These are phyloP conservation scores for Drosophila asahinai DNA, from an alignment of 1,140 invertebrate genomes.

Conservation along the genomic window DNA sequence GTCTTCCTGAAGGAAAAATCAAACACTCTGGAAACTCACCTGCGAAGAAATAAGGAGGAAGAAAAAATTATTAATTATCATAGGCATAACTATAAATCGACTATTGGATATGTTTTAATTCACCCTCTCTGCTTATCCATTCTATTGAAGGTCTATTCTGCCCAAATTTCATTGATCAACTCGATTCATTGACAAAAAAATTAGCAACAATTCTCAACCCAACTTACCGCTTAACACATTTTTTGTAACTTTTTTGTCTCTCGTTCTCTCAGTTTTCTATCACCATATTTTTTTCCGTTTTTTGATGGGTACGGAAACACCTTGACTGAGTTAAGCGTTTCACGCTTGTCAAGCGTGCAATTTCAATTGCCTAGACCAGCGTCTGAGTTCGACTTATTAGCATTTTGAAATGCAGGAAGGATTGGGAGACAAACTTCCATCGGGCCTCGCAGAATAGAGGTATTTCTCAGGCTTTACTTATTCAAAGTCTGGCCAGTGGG, in stretches of 20 bases:
- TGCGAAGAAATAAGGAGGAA: conserved; percentile 51
- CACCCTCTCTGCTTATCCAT: not conserved
- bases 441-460: not conserved
- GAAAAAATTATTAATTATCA: conserved; percentile 35
- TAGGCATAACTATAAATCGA: not conserved
- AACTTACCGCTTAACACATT: conserved; percentile 45
- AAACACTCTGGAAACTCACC: conserved; percentile 44
- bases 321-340: conserved; percentile 49
- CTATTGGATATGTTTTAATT: not conserved
- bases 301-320: conserved; percentile 45
- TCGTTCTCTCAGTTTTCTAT: conserved; percentile 10
- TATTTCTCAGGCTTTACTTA: conserved; percentile 5
- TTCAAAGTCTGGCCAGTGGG: not conserved
- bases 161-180: conserved; percentile 31
- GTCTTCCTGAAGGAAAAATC: conserved; percentile 3
- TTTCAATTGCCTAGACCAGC: not conserved
- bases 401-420: conserved; percentile 7
- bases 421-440: not conserved
- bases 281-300: conserved; percentile 10
- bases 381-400: conserved; percentile 9
- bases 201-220: conserved; percentile 53
- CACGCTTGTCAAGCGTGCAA: conserved; percentile 31
- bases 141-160: conserved; percentile 8
- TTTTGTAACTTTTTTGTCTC: conserved; percentile 15
- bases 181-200: conserved; percentile 42